Percentiles rank a stretch among this genome's conserved stretches.
Conservation (phyloP, 2,888 invertebrate genomes). For the Rhaphigaster nebulosa region DNA sequence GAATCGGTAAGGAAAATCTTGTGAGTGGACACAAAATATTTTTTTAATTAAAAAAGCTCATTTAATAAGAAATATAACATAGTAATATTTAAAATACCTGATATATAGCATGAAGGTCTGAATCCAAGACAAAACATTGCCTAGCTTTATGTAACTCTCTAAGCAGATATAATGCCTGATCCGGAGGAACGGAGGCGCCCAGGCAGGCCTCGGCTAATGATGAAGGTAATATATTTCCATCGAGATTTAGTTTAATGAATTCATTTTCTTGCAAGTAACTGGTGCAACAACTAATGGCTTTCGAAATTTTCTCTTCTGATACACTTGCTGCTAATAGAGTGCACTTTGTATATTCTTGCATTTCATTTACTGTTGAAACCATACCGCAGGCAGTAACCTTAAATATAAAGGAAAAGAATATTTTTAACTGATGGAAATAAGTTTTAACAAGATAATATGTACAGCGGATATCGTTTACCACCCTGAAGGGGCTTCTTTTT, state of each 20-base stretch:
- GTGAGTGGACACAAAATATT: too few relatives aligned
- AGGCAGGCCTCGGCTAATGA: slow-evolving; percentile 93
- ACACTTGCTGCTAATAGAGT: slow-evolving; percentile 76
- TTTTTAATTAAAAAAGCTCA: not conserved
- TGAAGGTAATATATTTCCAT: slow-evolving; percentile 75
- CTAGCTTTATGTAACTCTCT: slow-evolving; percentile 91
- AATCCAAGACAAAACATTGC: slow-evolving; percentile 91
- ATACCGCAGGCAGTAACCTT: slow-evolving; percentile 89
- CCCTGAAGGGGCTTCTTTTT: too few relatives aligned
- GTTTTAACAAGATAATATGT: too few relatives aligned
- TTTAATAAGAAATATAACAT: not conserved
- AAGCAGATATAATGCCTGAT: slow-evolving; percentile 90
- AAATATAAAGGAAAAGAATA: not conserved
- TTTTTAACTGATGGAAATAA: not conserved
- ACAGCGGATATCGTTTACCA: too few relatives aligned
- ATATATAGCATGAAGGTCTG: slow-evolving; percentile 95
- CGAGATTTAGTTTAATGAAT: slow-evolving; percentile 75
- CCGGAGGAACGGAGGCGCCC: slow-evolving; percentile 93
- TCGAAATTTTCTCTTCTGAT: slow-evolving; percentile 63
- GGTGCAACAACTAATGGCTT: slow-evolving; percentile 72
- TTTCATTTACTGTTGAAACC: slow-evolving; percentile 79
- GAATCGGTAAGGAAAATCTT: too few relatives aligned
- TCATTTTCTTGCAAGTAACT: slow-evolving; percentile 84
- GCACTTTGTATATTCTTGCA: slow-evolving; percentile 83
- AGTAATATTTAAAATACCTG: slow-evolving; percentile 73